These are phyloP conservation scores for Drosophila yakuba DNA, from an alignment of 1,140 invertebrate genomes.

Conservation along the genomic window DNA sequence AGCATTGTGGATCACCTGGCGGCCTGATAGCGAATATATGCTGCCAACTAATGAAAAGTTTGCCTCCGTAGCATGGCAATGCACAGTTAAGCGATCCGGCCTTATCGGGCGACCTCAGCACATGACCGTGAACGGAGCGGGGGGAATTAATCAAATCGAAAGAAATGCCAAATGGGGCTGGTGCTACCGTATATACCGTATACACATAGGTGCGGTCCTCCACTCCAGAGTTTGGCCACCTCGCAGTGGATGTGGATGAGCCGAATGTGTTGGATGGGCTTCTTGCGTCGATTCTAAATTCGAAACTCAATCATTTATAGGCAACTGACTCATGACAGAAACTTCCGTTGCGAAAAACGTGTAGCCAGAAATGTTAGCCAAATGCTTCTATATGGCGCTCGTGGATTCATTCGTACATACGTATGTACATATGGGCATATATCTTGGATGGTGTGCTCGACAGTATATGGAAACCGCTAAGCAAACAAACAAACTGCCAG, in stretches of 20 bases:
- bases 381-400: slow-evolving; percentile 35
- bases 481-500: slow-evolving; percentile 63
- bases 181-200: neutral
- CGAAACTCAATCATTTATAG: slow-evolving; percentile 50
- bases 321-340: slow-evolving; percentile 73
- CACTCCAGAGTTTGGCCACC: slow-evolving; percentile 9
- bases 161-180: slow-evolving; percentile 15
- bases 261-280: slow-evolving; percentile 4
- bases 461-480: slow-evolving; percentile 65
- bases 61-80: slow-evolving; percentile 42
- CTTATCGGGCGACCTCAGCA: slow-evolving; percentile 65
- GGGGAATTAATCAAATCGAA: slow-evolving; percentile 60
- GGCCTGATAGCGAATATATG: slow-evolving; percentile 27
- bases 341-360: slow-evolving; percentile 73
- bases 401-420: neutral
- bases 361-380: slow-evolving; percentile 47
- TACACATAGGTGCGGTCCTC: slow-evolving; percentile 28
- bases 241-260: slow-evolving; percentile 1
- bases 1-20: slow-evolving; percentile 21
- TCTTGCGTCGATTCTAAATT: slow-evolving; percentile 19
- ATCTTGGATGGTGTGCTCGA: slow-evolving; percentile 20
- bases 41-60: slow-evolving; percentile 28
- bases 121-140: slow-evolving; percentile 59
- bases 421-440: neutral
- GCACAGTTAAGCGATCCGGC: slow-evolving; percentile 34